phyloP scores from a whole-genome alignment of 1,140 invertebrate genomes.

The Drosophila quadrilineata region DNA sequence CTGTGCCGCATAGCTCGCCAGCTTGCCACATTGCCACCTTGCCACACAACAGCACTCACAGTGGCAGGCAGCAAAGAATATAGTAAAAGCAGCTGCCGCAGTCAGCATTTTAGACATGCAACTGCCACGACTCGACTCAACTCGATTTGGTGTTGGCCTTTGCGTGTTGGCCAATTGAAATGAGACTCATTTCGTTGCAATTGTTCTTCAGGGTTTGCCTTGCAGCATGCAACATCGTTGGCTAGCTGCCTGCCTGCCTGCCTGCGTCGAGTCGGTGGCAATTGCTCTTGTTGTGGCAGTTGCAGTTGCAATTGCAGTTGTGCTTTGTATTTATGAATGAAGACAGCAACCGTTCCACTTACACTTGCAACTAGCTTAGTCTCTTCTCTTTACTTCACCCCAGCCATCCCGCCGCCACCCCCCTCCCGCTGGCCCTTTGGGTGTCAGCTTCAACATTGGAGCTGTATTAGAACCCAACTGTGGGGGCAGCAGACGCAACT shows the following conservation, averaged over 20 bases:
- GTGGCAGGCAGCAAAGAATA: too few relatives aligned
- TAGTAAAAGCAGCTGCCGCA: too few relatives aligned
- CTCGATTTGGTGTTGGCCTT: slow-evolving; percentile 49
- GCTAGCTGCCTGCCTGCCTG: neutral
- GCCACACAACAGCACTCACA: slow-evolving; percentile 19
- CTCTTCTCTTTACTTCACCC: too few relatives aligned
- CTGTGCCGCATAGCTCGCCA: neutral
- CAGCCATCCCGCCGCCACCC: neutral
- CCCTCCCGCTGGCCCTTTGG: neutral
- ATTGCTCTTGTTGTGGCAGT: too few relatives aligned
- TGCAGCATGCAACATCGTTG: neutral
- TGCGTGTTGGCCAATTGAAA: slow-evolving; percentile 68
- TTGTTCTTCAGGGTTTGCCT: neutral
- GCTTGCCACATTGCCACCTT: neutral
- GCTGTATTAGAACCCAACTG: slow-evolving; percentile 7
- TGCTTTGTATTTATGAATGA: slow-evolving; percentile 54
- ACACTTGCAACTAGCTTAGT: slow-evolving; percentile 45
- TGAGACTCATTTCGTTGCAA: slow-evolving; percentile 32
- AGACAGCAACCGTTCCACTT: slow-evolving; percentile 31
- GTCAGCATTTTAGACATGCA: too few relatives aligned
- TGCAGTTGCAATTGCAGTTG: slow-evolving; percentile 11
- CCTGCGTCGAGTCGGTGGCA: too few relatives aligned
- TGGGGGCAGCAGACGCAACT: slow-evolving; percentile 26
- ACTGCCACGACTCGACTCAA: too few relatives aligned
- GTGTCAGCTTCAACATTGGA: slow-evolving; percentile 42